These are phyloP conservation scores for Psephotus haematonotus DNA, from an alignment of 2,113 vertebrate species.

Conservation along the genomic window DNA sequence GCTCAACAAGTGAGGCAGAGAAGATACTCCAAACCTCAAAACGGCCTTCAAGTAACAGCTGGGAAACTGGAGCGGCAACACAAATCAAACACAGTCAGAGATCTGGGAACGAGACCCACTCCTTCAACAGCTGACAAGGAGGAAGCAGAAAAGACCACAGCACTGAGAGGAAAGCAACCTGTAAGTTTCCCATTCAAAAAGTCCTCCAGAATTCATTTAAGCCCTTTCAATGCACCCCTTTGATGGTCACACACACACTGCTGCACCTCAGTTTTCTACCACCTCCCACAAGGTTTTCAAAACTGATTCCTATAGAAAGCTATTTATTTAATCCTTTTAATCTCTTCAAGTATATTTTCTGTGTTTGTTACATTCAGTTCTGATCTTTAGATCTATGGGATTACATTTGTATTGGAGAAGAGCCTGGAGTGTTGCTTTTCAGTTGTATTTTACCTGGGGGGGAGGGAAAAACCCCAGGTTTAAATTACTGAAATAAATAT, in stretches of 20 bases:
- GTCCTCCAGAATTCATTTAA: not conserved
- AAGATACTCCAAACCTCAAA: constrained; percentile 12
- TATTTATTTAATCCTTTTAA: not conserved
- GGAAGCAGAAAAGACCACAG: not conserved
- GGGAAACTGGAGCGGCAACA: not conserved
- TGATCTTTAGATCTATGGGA: not conserved
- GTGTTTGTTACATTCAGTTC: not conserved
- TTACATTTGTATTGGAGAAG: not conserved
- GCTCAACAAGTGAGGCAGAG: not conserved
- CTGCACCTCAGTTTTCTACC: not conserved
- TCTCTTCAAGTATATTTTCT: not conserved
- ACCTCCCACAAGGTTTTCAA: not conserved
- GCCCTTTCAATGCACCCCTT: not conserved
- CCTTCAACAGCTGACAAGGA: not conserved
- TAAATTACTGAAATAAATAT: not conserved
- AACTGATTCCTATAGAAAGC: not conserved
- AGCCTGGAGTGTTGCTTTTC: not conserved
- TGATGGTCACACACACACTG: not conserved
- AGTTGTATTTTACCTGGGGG: not conserved
- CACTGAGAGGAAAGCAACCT: not conserved
- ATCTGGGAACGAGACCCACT: not conserved
- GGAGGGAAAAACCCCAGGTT: fast-evolving
- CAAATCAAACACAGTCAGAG: not conserved
- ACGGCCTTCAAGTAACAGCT: not conserved
- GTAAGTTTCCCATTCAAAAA: not conserved